phyloP scores from a whole-genome alignment of 1,140 invertebrate species.

The Zaprionus capensis region DNA sequence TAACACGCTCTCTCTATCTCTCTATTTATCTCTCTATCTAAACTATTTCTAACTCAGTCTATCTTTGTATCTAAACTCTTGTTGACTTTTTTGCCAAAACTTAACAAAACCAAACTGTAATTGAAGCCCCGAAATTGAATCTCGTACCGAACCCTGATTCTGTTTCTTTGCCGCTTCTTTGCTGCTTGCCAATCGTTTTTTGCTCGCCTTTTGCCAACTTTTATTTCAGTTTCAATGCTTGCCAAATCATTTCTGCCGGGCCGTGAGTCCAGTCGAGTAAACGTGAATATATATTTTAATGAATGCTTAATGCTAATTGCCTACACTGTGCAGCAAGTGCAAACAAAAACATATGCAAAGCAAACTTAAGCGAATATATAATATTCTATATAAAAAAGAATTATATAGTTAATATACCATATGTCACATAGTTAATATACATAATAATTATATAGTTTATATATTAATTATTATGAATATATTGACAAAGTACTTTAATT shows the following conservation, averaged over 20 bases:
- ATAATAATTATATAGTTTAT: too few relatives aligned
- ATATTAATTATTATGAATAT: too few relatives aligned
- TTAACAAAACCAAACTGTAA: conserved; percentile 36
- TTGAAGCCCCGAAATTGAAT: conserved; percentile 43
- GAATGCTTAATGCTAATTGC: conserved; percentile 45
- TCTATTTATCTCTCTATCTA: conserved; percentile 47
- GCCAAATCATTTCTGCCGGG: conserved; percentile 59
- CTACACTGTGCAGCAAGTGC: conserved; percentile 36
- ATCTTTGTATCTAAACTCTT: conserved; percentile 56
- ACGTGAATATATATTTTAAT: conserved; percentile 45
- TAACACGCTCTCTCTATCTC: conserved; percentile 59
- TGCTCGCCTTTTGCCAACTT: conserved; percentile 77
- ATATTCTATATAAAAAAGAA: neutral
- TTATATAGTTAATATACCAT: neutral
- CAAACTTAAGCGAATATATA: neutral
- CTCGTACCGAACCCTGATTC: conserved; percentile 56
- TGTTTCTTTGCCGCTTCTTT: conserved; percentile 56
- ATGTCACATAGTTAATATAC: too few relatives aligned
- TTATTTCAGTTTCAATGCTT: conserved; percentile 56
- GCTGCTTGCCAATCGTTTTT: conserved; percentile 74
- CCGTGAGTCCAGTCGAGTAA: conserved; percentile 60
- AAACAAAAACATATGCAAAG: neutral
- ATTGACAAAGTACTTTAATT: too few relatives aligned
- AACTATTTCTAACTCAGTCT: conserved; percentile 56
- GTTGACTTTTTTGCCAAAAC: conserved; percentile 67